phyloP scores from a whole-genome alignment of 1,140 invertebrate genomes.

The Laupala kohalensis region DNA sequence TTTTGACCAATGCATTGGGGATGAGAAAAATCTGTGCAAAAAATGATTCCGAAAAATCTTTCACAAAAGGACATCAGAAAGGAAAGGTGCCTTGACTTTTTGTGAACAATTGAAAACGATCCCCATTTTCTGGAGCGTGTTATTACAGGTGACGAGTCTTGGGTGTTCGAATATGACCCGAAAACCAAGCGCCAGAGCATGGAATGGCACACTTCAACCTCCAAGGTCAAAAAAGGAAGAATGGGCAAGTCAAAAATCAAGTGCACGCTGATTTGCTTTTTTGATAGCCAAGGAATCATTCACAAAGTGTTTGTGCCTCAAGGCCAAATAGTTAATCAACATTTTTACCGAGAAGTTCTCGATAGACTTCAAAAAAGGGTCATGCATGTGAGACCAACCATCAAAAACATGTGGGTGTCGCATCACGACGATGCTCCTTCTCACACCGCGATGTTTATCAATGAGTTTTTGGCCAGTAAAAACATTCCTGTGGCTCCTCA shows the following conservation, averaged over 20 bases:
- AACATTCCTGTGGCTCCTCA: conserved; percentile 14
- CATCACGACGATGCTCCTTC: conserved; percentile 25
- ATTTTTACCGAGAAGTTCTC: conserved; percentile 6
- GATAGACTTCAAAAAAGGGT: conserved; percentile 12
- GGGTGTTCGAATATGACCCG: conserved; percentile 21
- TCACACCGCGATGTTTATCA: conserved; percentile 10
- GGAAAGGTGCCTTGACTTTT: conserved; percentile 14
- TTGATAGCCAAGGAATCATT: conserved; percentile 17
- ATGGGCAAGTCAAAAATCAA: conserved; percentile 11
- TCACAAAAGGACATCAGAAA: conserved; percentile 14
- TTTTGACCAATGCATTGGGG: conserved; percentile 18
- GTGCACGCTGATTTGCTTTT: conserved; percentile 18
- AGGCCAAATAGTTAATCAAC: conserved; percentile 4
- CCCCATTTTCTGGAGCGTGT: conserved; percentile 14
- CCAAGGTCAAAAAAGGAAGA: conserved; percentile 16
- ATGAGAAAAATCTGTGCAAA: conserved; percentile 12
- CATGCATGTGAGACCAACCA: conserved; percentile 12
- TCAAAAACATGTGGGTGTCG: conserved; percentile 18
- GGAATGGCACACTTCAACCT: conserved; percentile 11
- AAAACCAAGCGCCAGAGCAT: conserved; percentile 23
- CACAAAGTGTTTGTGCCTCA: conserved; percentile 16
- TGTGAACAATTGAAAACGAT: conserved; percentile 12
- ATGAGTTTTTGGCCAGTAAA: not conserved
- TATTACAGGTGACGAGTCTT: conserved; percentile 22
- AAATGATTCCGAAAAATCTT: conserved; percentile 17